phyloP scores from a whole-genome alignment of 2,113 vertebrate species.

The Dicaeum eximium region DNA sequence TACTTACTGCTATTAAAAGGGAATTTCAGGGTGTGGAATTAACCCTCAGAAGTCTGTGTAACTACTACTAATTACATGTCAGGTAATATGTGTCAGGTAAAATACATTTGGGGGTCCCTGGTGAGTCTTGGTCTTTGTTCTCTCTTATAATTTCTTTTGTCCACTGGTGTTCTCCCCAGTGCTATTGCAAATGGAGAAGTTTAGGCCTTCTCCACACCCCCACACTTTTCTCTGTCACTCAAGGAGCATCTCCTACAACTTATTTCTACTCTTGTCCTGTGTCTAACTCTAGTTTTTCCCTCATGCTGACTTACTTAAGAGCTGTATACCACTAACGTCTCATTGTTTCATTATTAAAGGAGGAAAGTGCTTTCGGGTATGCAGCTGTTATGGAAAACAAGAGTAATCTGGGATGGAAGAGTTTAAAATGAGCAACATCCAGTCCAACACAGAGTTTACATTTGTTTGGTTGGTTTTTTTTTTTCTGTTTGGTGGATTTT shows the following conservation, averaged over 20 bases:
- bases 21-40: slow-evolving; percentile 52
- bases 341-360: background rate
- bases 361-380: background rate
- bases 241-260: background rate
- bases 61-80: background rate
- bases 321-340: background rate
- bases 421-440: background rate
- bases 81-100: fast-evolving
- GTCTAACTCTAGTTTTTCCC: background rate
- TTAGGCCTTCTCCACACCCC: background rate
- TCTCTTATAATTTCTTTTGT: background rate
- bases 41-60: background rate
- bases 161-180: background rate
- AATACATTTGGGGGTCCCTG: background rate
- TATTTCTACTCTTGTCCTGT: background rate
- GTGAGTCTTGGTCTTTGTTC: background rate
- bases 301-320: background rate
- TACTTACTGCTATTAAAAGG: background rate
- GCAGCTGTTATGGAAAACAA: background rate
- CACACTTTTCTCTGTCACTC: background rate
- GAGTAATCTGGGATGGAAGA: background rate
- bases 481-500: background rate
- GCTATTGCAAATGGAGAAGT: background rate
- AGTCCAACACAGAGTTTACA: background rate
- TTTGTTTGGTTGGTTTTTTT: too few species aligned